Conservation (phyloP, 23 tunicate species). For the Ciona savignyi region DNA sequence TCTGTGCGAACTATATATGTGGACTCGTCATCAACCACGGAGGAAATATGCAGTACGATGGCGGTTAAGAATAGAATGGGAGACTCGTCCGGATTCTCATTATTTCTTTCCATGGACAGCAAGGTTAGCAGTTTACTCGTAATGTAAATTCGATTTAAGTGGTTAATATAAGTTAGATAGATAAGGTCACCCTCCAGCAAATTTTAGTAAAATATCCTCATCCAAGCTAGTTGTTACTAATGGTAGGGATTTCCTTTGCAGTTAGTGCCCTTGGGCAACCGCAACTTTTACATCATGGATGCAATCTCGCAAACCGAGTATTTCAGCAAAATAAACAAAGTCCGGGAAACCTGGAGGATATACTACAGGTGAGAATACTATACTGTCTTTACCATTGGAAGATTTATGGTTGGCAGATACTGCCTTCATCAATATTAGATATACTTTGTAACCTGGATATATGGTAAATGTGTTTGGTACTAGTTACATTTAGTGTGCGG, state of each 20-base stretch:
- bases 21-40: conserved; percentile 56
- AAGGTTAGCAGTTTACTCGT: conserved; percentile 28
- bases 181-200: too few relatives aligned
- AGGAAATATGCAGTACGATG: conserved; percentile 42
- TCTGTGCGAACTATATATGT: conserved; percentile 53
- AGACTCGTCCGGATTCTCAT: conserved; percentile 61
- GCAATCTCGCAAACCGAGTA: conserved; percentile 84
- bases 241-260: too few relatives aligned
- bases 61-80: conserved; percentile 48
- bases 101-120: conserved; percentile 40
- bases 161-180: not conserved
- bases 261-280: conserved; percentile 70
- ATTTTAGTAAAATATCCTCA: too few relatives aligned
- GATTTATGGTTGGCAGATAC: too few relatives aligned
- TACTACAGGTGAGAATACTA: conserved; percentile 65
- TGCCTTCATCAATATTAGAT: too few relatives aligned
- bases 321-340: conserved; percentile 29
- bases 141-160: not conserved
- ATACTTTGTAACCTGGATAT: too few relatives aligned
- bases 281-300: conserved; percentile 70
- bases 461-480: too few relatives aligned
- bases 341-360: conserved; percentile 46
- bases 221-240: too few relatives aligned
- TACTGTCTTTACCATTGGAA: not conserved
- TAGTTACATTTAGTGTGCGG: too few relatives aligned